These are phyloP conservation scores for Rhabdomys dilectus DNA, from an alignment of 2,113 vertebrate genomes.

Conservation along the genomic window DNA sequence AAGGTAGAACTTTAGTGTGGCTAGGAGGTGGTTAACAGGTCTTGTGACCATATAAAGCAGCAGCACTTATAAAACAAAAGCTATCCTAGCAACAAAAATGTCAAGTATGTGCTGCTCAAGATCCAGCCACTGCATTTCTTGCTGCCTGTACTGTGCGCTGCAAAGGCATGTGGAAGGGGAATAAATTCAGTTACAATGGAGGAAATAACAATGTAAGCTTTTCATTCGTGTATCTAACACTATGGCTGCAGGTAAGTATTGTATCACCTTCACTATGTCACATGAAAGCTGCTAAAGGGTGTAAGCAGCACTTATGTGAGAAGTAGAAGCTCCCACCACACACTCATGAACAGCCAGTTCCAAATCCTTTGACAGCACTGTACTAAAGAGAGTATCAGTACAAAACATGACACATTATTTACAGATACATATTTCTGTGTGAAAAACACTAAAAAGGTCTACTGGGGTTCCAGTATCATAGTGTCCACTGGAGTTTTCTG, in stretches of 20 bases:
- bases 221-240: conserved; percentile 8
- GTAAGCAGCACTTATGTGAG: not conserved
- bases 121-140: conserved; percentile 29
- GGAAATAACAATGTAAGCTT: conserved; percentile 30
- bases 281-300: not conserved
- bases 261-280: not conserved
- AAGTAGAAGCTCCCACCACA: not conserved
- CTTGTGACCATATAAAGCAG: conserved; percentile 33
- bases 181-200: not conserved
- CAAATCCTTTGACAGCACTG: not conserved
- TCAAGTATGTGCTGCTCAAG: not conserved
- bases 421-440: not conserved
- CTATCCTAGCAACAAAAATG: conserved; percentile 1
- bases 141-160: not conserved
- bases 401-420: conserved; percentile 1
- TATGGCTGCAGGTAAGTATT: conserved; percentile 1
- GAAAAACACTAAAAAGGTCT: not conserved
- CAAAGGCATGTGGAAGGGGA: conserved; percentile 18
- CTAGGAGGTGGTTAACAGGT: not conserved
- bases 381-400: not conserved
- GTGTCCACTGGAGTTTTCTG: not conserved
- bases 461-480: not conserved
- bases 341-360: not conserved
- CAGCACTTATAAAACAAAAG: conserved; percentile 37
- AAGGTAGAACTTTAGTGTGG: not conserved